Evolutionary conservation across 1,140 invertebrate genomes (phyloP), one percentile per base, ranked within the genome.

Genomic region (Drosophila arizonae): DNA sequence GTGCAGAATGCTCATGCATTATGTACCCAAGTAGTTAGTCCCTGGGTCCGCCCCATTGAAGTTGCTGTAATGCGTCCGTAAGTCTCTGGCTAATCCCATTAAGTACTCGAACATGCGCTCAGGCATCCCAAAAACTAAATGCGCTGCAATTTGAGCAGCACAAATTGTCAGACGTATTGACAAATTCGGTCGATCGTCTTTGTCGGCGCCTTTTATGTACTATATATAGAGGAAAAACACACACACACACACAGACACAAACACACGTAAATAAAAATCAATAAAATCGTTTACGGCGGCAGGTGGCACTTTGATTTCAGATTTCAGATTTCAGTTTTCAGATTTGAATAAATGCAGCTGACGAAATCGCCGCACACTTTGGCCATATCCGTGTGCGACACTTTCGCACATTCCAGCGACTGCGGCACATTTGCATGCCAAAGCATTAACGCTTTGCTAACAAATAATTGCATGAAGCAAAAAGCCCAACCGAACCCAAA

Each of bases 361-460:
- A 66, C 62, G 56, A 72, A 72, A 72, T 67, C 63, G 52, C 52
- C 41, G 46, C 15, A 57, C 51, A 64, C 30, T 64, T 72, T 79
- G 30, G 21, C 41, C 33, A 52, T 33, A 52, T 26, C 26, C 36
- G 36, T 55, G 24, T 30, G 52, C 67, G 65, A 58, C 80, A 78
- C 80, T 76, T 76, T 72, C 63, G 63, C 81, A 50, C 81, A 85
- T 85, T 85, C 81, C 81, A 63, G 46, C 60, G 48, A 24, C 45
- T 50, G 57, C 45, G 26, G 54, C 63, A 76, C 79, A 88, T 88
- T 87, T 84, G 84, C 85, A 88, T 88, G 80, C 70, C 81, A 87
- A 87, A 87, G 79, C 79, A 78, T 82, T 81, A 81, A 81, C 79
- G 79, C 79, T 81, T 81, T 81, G 84, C 72, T 17, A 78, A 55